These are phyloP conservation scores for Sialia sialis DNA, from an alignment of 2,113 vertebrate species.

Conservation along the genomic window DNA sequence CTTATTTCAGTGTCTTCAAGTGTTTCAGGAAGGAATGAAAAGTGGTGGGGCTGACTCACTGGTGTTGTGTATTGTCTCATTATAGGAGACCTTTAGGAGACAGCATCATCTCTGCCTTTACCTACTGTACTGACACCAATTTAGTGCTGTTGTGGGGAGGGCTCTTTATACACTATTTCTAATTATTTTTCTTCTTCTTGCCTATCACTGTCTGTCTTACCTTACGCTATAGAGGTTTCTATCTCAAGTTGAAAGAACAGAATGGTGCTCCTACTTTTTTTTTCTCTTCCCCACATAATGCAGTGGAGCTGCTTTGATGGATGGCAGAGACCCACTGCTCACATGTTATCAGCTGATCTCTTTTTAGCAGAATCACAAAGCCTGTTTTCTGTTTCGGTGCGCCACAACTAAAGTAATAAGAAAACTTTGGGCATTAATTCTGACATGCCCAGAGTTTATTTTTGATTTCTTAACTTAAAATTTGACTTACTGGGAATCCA, in stretches of 20 bases:
- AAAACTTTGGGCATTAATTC: not conserved
- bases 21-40: not conserved
- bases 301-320: not conserved
- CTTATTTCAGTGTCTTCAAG: not conserved
- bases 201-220: not conserved
- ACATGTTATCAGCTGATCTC: not conserved
- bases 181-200: not conserved
- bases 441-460: not conserved
- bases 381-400: not conserved
- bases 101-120: not conserved
- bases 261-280: not conserved
- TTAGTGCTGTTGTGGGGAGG: not conserved
- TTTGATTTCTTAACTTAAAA: not conserved
- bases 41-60: not conserved
- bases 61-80: not conserved
- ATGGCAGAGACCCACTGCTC: not conserved
- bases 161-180: not conserved
- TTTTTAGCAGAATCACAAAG: not conserved
- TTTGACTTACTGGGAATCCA: not conserved
- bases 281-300: accelerated
- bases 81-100: not conserved
- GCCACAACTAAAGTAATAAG: not conserved
- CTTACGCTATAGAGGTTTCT: not conserved
- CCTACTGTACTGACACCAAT: not conserved
- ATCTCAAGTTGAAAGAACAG: not conserved